Percentiles rank a stretch among this genome's conserved stretches.
Evolutionary conservation across 2,113 vertebrate species (phyloP).

Genomic region (Rattus rattus): DNA sequence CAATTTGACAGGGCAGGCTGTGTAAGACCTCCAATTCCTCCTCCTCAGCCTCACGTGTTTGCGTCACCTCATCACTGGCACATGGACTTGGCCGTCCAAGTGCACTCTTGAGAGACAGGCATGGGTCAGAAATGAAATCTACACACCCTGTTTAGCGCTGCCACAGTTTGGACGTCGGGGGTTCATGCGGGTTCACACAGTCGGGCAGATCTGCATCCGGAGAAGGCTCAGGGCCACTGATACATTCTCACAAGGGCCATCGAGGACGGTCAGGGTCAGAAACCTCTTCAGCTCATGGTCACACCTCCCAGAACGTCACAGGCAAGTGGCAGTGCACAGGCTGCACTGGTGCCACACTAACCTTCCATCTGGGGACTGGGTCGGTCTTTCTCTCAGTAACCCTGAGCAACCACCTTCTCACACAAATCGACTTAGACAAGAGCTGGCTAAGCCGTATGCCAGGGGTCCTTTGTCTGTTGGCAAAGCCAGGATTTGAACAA

Average conservation of each 20-base stretch:
- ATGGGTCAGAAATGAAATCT: not conserved
- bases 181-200: not conserved
- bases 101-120: fast-evolving
- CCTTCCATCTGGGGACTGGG: not conserved
- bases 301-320: not conserved
- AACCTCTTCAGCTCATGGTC: not conserved
- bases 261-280: not conserved
- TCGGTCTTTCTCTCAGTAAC: not conserved
- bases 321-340: fast-evolving
- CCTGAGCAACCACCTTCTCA: fast-evolving
- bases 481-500: not conserved
- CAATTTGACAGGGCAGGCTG: not conserved
- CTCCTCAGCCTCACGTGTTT: not conserved
- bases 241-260: no score
- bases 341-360: no score
- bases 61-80: not conserved
- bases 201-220: not conserved
- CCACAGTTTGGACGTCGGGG: not conserved
- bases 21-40: no score
- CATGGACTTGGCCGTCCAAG: not conserved
- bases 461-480: not conserved
- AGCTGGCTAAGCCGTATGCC: fast-evolving
- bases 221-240: fast-evolving
- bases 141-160: not conserved
- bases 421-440: not conserved